These are phyloP conservation scores for Scaptomyza parva DNA, from an alignment of 2,888 invertebrate species.

Conservation along the genomic window DNA sequence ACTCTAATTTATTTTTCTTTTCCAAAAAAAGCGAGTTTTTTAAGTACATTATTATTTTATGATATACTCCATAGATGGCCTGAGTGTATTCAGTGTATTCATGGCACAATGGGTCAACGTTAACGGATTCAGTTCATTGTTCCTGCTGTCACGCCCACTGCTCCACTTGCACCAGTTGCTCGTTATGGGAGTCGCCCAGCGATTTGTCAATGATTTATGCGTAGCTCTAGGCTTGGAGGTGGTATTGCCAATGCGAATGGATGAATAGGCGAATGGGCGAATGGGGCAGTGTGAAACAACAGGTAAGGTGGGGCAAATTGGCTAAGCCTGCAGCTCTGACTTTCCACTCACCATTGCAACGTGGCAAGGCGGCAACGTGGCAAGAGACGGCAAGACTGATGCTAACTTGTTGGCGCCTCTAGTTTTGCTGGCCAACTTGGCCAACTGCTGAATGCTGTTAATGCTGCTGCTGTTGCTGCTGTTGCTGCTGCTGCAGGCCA, in stretches of 20 bases:
- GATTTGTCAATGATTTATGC: slow-evolving; percentile 56
- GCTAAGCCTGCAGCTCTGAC: slow-evolving; percentile 18
- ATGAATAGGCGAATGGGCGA: too few relatives aligned
- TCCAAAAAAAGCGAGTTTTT: too few relatives aligned
- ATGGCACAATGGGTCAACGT: not conserved
- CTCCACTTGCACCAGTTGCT: slow-evolving; percentile 43
- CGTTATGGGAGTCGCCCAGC: slow-evolving; percentile 52
- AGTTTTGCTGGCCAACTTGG: slow-evolving; percentile 14
- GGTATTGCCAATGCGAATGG: not conserved
- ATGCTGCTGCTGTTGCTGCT: slow-evolving; percentile 11
- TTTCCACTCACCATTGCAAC: not conserved
- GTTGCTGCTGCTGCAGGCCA: slow-evolving; percentile 34
- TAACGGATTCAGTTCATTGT: slow-evolving; percentile 26
- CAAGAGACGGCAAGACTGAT: not conserved
- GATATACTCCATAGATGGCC: not conserved
- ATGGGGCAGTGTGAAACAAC: slow-evolving; percentile 11
- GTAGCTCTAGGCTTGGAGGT: not conserved
- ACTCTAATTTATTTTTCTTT: too few relatives aligned
- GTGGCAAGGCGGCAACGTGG: not conserved
- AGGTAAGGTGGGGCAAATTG: slow-evolving; percentile 40
- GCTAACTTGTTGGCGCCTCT: slow-evolving; percentile 39
- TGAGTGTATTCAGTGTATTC: not conserved
- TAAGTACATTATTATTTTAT: too few relatives aligned
- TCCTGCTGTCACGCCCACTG: slow-evolving; percentile 38
- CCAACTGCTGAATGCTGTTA: not conserved